A percentile compares a stretch with the other conserved stretches of the same genome.
Evolutionary conservation across 2,888 invertebrate genomes (phyloP).

Genomic region (Drosophila barbarae): DNA sequence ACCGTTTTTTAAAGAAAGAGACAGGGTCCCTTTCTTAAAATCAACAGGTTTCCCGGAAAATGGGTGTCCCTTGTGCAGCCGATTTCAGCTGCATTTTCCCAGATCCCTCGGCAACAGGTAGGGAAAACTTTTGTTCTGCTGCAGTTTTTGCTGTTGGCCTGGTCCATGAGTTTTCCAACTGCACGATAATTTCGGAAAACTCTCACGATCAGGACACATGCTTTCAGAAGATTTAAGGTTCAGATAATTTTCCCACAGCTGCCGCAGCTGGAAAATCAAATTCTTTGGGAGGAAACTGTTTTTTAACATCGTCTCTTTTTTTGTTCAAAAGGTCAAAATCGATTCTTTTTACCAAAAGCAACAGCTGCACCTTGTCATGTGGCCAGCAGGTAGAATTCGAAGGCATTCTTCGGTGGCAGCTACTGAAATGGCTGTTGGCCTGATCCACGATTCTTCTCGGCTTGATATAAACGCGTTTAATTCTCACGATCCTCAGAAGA

Average conservation of each 20-base stretch:
- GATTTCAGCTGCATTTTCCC: slow-evolving; percentile 9
- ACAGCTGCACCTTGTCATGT: slow-evolving; percentile 5
- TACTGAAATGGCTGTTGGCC: slow-evolving; percentile 13
- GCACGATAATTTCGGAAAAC: slow-evolving; percentile 6
- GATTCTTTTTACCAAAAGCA: slow-evolving; percentile 1
- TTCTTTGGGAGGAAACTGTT: neutral
- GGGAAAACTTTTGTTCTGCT: neutral
- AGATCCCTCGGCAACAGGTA: slow-evolving; percentile 30
- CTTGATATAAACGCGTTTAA: neutral
- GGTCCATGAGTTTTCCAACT: slow-evolving; percentile 14
- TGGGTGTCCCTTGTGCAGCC: neutral
- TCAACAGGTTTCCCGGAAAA: slow-evolving; percentile 38
- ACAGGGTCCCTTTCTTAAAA: slow-evolving; percentile 5
- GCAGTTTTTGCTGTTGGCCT: slow-evolving; percentile 29
- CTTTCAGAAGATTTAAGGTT: neutral
- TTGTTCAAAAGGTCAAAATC: slow-evolving; percentile 7
- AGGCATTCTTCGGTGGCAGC: neutral
- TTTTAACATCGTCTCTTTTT: slow-evolving; percentile 8
- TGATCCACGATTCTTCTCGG: slow-evolving; percentile 16
- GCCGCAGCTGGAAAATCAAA: slow-evolving; percentile 25
- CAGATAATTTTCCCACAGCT: slow-evolving; percentile 44
- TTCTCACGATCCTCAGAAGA: slow-evolving; percentile 16
- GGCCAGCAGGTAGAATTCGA: slow-evolving; percentile 20
- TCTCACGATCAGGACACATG: slow-evolving; percentile 30
- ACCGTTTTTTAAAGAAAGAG: slow-evolving; percentile 16